Percentiles rank a stretch among this genome's conserved stretches.
phyloP scores from a whole-genome alignment of 2,888 invertebrate species.

The Sturmia bella region DNA sequence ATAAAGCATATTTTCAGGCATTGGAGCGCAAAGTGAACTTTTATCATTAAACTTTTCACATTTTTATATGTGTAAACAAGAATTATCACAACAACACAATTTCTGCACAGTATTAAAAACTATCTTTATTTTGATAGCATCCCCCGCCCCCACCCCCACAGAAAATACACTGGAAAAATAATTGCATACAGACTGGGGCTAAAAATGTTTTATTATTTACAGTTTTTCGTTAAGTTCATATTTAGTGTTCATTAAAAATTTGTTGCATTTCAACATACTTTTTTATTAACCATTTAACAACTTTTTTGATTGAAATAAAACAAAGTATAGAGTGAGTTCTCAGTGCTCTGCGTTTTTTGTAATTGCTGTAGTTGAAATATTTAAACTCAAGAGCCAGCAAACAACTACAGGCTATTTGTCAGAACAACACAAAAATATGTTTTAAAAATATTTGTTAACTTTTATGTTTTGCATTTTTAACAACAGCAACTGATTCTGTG shows the following conservation, averaged over 20 bases:
- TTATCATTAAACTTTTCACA: slow-evolving; percentile 42
- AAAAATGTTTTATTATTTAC: no score
- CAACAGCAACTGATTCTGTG: slow-evolving; percentile 16
- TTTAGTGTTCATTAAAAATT: slow-evolving; percentile 9
- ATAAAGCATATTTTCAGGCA: slow-evolving; percentile 54
- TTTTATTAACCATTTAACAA: slow-evolving; percentile 36
- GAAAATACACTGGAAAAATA: no score
- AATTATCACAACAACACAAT: slow-evolving; percentile 13
- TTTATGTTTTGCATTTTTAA: slow-evolving; percentile 19
- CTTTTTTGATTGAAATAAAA: slow-evolving; percentile 25
- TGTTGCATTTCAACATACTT: not conserved
- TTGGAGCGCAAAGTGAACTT: slow-evolving; percentile 14
- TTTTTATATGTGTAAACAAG: slow-evolving; percentile 19
- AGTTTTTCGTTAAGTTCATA: not conserved
- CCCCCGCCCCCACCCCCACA: no score
- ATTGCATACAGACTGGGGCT: no score
- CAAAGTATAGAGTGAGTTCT: not conserved
- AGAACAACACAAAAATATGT: not conserved
- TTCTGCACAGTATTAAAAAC: not conserved
- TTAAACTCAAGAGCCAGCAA: slow-evolving; percentile 58
- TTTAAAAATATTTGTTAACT: slow-evolving; percentile 44
- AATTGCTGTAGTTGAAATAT: slow-evolving; percentile 48
- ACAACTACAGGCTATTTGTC: slow-evolving; percentile 56
- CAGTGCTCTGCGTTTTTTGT: slow-evolving; percentile 1
- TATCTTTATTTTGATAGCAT: no score